These are phyloP conservation scores for Calosoma granatense DNA, from an alignment of 1,140 invertebrate species.

Conservation along the genomic window DNA sequence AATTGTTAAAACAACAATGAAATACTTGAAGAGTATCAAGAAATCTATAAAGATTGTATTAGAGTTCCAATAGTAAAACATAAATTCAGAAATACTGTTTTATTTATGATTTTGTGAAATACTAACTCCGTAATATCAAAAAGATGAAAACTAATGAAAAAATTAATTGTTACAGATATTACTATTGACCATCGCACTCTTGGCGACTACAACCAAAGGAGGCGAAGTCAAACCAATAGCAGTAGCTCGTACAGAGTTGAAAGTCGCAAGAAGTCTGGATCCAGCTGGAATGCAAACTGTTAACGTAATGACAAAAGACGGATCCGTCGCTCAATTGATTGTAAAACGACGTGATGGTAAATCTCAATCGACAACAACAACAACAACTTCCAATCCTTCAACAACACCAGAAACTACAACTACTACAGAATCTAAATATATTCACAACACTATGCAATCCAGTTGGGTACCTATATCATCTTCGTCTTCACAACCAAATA, in stretches of 20 bases:
- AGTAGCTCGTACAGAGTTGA: slow-evolving; percentile 58
- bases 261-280: slow-evolving; percentile 64
- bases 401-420: not conserved
- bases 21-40: too few relatives aligned
- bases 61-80: too few relatives aligned
- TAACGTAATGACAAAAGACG: slow-evolving; percentile 60
- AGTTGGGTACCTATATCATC: not conserved
- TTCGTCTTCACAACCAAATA: not conserved
- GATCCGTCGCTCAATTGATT: slow-evolving; percentile 61
- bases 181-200: not conserved
- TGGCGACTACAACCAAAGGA: not conserved
- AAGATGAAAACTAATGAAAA: not conserved
- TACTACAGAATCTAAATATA: not conserved
- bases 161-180: not conserved
- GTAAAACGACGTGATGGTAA: slow-evolving; percentile 57
- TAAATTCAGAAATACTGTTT: too few relatives aligned
- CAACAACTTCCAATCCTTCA: not conserved
- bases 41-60: too few relatives aligned
- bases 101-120: too few relatives aligned
- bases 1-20: too few relatives aligned
- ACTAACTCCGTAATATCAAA: too few relatives aligned
- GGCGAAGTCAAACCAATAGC: slow-evolving; percentile 21
- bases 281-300: slow-evolving; percentile 63
- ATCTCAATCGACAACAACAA: slow-evolving; percentile 8
- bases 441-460: not conserved